Evolutionary conservation across 2,797 vertebrate species (phyloP).

Genomic region (Pampus argenteus): DNA sequence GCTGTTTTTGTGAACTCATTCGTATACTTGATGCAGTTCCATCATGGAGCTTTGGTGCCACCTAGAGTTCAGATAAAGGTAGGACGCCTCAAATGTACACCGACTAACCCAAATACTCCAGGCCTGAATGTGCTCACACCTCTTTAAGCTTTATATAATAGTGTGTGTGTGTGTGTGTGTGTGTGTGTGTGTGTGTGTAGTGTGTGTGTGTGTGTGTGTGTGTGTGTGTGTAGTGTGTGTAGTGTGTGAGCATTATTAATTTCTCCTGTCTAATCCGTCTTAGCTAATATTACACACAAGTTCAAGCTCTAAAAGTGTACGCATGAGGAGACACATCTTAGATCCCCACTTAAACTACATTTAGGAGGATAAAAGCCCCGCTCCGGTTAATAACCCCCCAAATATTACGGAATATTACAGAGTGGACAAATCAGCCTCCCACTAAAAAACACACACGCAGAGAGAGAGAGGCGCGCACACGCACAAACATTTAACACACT

Average conservation of each 20-base stretch:
- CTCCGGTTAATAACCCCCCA: constrained; percentile 56
- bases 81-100: not conserved
- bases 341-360: constrained; percentile 38
- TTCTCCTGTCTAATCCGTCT: constrained; percentile 28
- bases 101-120: not conserved
- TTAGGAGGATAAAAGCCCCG: constrained; percentile 43
- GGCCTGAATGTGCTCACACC: not conserved
- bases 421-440: constrained; percentile 29
- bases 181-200: no score
- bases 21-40: not conserved
- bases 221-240: no score
- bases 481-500: constrained; percentile 25
- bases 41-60: constrained; percentile 42
- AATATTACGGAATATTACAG: constrained; percentile 31
- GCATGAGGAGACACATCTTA: constrained; percentile 35
- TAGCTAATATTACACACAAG: constrained; percentile 26
- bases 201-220: no score
- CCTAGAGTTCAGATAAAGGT: constrained; percentile 9
- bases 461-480: not conserved
- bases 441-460: constrained; percentile 21
- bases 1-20: not conserved
- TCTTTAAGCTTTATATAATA: constrained; percentile 29
- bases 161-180: no score
- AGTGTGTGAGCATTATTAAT: no score
- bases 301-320: constrained; percentile 19